phyloP scores from a whole-genome alignment of 2,113 vertebrate species.

The Mionectes macconnelli region DNA sequence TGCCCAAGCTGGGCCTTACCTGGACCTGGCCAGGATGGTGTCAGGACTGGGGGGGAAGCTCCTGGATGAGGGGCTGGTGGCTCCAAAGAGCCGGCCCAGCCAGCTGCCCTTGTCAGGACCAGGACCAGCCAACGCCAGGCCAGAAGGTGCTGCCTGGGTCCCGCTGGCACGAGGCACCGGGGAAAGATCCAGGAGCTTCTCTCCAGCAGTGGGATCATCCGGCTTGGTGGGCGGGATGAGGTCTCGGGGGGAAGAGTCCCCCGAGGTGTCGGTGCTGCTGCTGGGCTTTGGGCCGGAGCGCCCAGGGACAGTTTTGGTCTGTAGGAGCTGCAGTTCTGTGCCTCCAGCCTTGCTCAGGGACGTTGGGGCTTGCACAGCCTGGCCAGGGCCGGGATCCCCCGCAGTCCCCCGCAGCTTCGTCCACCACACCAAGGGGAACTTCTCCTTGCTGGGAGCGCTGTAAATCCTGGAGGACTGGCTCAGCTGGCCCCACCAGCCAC shows the following conservation, averaged over 20 bases:
- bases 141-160: background rate
- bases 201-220: background rate
- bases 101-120: background rate
- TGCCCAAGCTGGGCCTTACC: conserved; percentile 24
- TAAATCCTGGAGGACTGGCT: conserved; percentile 70
- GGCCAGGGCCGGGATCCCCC: background rate
- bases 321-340: background rate
- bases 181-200: background rate
- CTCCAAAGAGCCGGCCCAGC: conserved; percentile 89
- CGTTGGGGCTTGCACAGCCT: fast-evolving
- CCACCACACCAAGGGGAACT: conserved; percentile 60
- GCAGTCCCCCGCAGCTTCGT: background rate
- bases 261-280: background rate
- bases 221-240: background rate
- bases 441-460: conserved; percentile 16
- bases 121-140: fast-evolving
- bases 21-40: background rate
- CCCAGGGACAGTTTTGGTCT: background rate
- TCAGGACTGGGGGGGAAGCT: conserved; percentile 1
- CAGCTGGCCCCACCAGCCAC: conserved; percentile 75
- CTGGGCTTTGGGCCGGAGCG: fast-evolving
- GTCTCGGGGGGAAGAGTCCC: background rate
- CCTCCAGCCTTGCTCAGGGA: fast-evolving
- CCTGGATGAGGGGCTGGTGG: conserved; percentile 3
- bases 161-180: fast-evolving